A percentile compares a stretch with the other conserved stretches of the same genome.
Conservation (phyloP, 2,888 invertebrate species). For the Calameuta pallipes region DNA sequence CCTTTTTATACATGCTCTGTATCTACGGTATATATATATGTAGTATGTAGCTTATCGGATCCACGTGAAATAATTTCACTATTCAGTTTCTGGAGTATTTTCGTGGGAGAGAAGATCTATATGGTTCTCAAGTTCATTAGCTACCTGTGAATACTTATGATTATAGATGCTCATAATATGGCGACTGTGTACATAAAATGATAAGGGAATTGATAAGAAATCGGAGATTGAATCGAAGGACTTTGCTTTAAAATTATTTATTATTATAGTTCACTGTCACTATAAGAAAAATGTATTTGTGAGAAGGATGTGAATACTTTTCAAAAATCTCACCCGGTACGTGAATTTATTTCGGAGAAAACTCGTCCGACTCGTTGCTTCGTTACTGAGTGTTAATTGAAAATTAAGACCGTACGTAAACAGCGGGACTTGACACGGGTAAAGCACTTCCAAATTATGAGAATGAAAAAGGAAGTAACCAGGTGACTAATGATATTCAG, state of each 20-base stretch:
- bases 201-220: not conserved
- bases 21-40: not conserved
- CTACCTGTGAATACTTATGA: not conserved
- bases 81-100: too few relatives aligned
- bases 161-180: not conserved
- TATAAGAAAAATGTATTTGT: too few relatives aligned
- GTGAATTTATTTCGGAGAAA: not conserved
- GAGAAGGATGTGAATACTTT: not conserved
- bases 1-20: not conserved
- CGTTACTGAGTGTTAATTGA: not conserved
- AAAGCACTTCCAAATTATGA: too few relatives aligned
- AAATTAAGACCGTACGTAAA: not conserved
- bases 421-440: too few relatives aligned
- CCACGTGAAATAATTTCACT: too few relatives aligned
- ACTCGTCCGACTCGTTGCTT: not conserved
- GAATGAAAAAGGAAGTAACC: too few relatives aligned
- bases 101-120: constrained; percentile 15
- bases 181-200: not conserved
- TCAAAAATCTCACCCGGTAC: not conserved
- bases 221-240: not conserved
- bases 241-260: too few relatives aligned
- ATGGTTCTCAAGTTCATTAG: constrained; percentile 21
- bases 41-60: too few relatives aligned
- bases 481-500: too few relatives aligned
- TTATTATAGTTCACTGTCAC: not conserved